Conservation (phyloP, 2,797 vertebrate genomes). For the Pelobates cultripes region DNA sequence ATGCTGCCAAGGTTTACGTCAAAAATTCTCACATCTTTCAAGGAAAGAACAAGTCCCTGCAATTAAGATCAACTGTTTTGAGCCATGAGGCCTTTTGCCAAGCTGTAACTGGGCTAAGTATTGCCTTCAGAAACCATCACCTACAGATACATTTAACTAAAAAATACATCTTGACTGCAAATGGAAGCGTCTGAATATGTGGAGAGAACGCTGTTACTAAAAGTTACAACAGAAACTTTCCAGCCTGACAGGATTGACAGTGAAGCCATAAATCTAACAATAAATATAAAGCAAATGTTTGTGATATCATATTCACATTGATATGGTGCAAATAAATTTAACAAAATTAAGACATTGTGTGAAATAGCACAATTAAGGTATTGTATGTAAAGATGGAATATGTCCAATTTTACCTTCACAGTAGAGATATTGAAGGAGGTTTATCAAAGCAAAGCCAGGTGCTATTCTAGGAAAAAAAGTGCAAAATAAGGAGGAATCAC, state of each 20-base stretch:
- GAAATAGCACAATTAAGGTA: too few species aligned
- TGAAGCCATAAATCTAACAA: neutral
- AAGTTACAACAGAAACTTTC: constrained; percentile 5
- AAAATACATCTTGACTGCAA: constrained; percentile 32
- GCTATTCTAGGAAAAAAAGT: too few species aligned
- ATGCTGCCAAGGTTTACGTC: neutral
- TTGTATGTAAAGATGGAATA: too few species aligned
- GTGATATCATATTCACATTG: neutral
- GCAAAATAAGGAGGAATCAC: too few species aligned
- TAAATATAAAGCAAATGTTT: neutral
- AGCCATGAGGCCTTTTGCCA: constrained; percentile 21
- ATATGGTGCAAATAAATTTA: neutral
- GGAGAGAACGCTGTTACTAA: constrained; percentile 10
- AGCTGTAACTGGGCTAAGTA: constrained; percentile 25
- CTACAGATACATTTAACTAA: constrained; percentile 13
- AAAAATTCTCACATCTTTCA: neutral
- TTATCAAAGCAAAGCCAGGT: too few species aligned
- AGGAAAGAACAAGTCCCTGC: constrained; percentile 6
- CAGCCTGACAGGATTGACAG: constrained; percentile 10
- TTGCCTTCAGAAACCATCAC: constrained; percentile 18
- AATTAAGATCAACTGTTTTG: constrained; percentile 32
- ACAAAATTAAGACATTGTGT: too few species aligned
- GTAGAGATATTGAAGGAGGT: too few species aligned
- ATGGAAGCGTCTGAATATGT: neutral
- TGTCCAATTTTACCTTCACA: too few species aligned